Conservation (phyloP, 2,888 invertebrate species). For the Cepaea hortensis region DNA sequence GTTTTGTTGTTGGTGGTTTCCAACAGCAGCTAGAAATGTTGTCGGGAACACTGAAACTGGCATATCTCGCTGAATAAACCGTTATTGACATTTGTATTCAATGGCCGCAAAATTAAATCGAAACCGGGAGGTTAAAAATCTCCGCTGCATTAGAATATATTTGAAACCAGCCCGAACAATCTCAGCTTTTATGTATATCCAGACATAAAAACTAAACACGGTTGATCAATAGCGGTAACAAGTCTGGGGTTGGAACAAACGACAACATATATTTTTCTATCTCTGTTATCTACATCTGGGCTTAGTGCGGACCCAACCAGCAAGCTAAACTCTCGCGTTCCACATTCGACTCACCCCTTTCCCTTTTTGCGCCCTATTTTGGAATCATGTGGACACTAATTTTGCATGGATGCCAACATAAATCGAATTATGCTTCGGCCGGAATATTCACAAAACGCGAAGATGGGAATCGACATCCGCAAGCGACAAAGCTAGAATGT, state of each 20-base stretch:
- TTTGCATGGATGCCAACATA: constrained; percentile 18
- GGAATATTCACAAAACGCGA: not conserved
- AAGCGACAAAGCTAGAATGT: not conserved
- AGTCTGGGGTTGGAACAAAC: not conserved
- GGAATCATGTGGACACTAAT: constrained; percentile 16
- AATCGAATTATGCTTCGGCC: constrained; percentile 39
- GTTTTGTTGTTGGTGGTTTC: constrained; percentile 44
- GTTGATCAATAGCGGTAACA: not conserved
- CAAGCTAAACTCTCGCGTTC: not conserved
- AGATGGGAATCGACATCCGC: constrained; percentile 4
- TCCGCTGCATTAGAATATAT: not conserved
- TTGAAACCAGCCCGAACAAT: no score
- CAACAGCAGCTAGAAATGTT: constrained; percentile 27
- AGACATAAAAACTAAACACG: not conserved
- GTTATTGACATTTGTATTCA: constrained; percentile 44
- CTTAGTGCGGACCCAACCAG: no score
- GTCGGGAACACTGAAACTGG: constrained; percentile 1
- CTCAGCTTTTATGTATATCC: not conserved
- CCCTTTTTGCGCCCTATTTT: not conserved
- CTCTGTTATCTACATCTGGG: not conserved
- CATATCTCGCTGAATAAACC: constrained; percentile 36
- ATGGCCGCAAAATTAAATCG: constrained; percentile 36
- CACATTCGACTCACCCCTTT: not conserved
- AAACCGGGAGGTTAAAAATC: constrained; percentile 25
- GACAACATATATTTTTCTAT: not conserved